phyloP scores from a whole-genome alignment of 2,113 vertebrate species.

The Ptyas mucosa region DNA sequence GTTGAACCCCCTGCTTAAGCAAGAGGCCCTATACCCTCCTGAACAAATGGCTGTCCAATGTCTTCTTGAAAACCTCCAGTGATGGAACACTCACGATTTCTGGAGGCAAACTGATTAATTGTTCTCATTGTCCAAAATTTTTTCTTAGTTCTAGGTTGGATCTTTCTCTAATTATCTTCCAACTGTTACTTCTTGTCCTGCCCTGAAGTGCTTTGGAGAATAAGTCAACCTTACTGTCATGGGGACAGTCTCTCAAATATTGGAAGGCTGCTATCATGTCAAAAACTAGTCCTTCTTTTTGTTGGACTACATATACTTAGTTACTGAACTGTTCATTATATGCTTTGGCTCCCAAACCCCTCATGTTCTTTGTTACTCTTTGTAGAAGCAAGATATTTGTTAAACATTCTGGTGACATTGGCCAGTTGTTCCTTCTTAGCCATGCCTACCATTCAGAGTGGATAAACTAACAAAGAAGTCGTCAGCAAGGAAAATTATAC shows the following conservation, averaged over 20 bases:
- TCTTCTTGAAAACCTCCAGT: neutral
- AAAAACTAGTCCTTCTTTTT: neutral
- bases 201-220: neutral
- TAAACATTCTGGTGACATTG: neutral
- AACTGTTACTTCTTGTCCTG: neutral
- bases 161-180: neutral
- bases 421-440: neutral
- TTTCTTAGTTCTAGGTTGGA: neutral
- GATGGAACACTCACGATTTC: neutral
- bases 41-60: neutral
- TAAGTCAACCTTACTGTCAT: neutral
- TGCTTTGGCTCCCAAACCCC: neutral
- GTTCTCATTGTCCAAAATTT: neutral
- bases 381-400: neutral
- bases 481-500: neutral
- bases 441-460: neutral
- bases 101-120: neutral
- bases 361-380: neutral
- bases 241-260: neutral
- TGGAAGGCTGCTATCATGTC: neutral
- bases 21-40: neutral
- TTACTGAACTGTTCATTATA: neutral
- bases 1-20: neutral
- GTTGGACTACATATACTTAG: neutral
- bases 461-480: neutral